Conservation (phyloP, 2,113 vertebrate genomes). For the Cephalopholis sonnerati region DNA sequence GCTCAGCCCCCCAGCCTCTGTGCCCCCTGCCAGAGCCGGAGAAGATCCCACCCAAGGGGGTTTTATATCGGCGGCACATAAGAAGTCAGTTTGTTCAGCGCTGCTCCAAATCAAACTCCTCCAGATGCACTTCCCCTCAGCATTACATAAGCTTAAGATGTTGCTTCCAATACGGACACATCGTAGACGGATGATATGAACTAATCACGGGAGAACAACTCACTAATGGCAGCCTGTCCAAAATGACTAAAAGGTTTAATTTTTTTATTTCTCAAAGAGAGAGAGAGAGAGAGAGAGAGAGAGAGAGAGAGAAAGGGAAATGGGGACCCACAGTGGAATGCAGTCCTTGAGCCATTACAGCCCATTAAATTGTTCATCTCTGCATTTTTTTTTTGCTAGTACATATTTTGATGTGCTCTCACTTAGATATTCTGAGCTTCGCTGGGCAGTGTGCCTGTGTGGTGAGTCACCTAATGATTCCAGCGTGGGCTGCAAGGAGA, state of each 20-base stretch:
- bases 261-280: slow-evolving; percentile 39
- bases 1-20: slow-evolving; percentile 20
- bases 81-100: slow-evolving; percentile 40
- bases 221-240: slow-evolving; percentile 8
- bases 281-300: background rate
- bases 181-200: slow-evolving; percentile 30
- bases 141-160: slow-evolving; percentile 22
- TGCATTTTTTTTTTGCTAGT: slow-evolving; percentile 25
- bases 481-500: slow-evolving; percentile 63
- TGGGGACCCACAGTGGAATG: slow-evolving; percentile 1
- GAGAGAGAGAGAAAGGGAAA: background rate
- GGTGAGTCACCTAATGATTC: slow-evolving; percentile 79
- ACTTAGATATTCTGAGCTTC: slow-evolving; percentile 63
- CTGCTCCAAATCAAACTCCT: slow-evolving; percentile 43
- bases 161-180: slow-evolving; percentile 30
- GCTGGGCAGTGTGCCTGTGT: slow-evolving; percentile 47
- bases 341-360: slow-evolving; percentile 51
- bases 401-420: slow-evolving; percentile 70
- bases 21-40: slow-evolving; percentile 46
- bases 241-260: slow-evolving; percentile 29
- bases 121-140: slow-evolving; percentile 35
- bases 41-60: slow-evolving; percentile 42
- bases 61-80: slow-evolving; percentile 49
- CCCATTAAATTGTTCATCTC: slow-evolving; percentile 60
- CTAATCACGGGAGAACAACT: slow-evolving; percentile 10